Base-by-base conservation (phyloP, 1,140 invertebrate species). In the Pemphigus obesinymphae region DNA sequence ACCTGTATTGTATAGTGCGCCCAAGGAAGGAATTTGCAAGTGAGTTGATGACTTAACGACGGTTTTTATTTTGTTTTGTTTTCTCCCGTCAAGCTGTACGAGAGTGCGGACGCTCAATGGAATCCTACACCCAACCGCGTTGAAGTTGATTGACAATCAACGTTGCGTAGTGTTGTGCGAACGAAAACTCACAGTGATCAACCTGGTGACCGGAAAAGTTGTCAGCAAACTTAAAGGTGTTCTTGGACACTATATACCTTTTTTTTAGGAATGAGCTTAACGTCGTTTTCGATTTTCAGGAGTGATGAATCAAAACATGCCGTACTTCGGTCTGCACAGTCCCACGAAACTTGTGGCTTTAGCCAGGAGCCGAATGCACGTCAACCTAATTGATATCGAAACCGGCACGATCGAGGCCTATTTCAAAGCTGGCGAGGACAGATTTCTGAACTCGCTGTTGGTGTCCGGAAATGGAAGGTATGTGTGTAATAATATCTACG, bases 271-370 rank as follows among this genome's bases (percentile, higher is more conserved):
- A 45, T 11, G 13, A 1, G 37, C 29, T 70, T 5, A 66, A 75
- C 17, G 17, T 45, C 20, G n/a, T 50, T 23, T 83, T 66, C 1
- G 53, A 34, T 66, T 82, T 84, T 10, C 53, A 85, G 90, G 94
- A 48, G 94, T 96, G 3, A 95, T 96, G 93, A 96, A 96, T 88
- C 94, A 96, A 85, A 95, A 95, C 87, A 95, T 96, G 94, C 93
- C 95, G 48, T 95, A 91, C 86, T 96, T 92, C 88, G 94, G 93
- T 3, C 89, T 95, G 7, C 93, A 95, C 86, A 93, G 94, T 88
- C 86, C 90, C 55, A 90, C 91, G 26, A 94, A 95, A 86, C 87
- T 95, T 66, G 94, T 96, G 17, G 91, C 93, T 20, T 88, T 96
- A 20, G 94, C 94, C 2, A 88, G 95, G 55, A 96, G 96, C 87